A percentile compares a stretch with the other conserved stretches of the same genome.
Conservation (phyloP, 2,113 vertebrate species). For the Melanerpes aurifrons region DNA sequence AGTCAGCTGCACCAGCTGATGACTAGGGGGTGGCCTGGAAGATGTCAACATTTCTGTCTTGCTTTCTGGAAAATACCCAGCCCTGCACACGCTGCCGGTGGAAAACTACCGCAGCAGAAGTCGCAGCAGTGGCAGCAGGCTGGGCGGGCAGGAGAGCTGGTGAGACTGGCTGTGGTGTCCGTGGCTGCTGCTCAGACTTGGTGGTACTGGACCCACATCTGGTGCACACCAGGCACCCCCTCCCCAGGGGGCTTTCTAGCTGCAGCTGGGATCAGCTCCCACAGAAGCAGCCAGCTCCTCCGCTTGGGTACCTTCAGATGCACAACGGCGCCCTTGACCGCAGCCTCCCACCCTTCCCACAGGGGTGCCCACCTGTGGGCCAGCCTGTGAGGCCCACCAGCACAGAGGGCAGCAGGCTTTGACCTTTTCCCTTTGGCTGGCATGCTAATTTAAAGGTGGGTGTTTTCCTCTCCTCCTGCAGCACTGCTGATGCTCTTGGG, state of each 20-base stretch:
- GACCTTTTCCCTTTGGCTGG: neutral
- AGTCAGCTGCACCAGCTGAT: constrained; percentile 25
- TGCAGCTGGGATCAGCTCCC: neutral
- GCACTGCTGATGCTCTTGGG: neutral
- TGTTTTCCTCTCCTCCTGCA: neutral
- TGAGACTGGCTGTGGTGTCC: neutral
- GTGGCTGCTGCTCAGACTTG: neutral
- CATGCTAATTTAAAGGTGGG: neutral
- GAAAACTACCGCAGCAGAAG: constrained; percentile 57
- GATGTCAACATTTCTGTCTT: neutral
- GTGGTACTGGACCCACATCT: neutral
- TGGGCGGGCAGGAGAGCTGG: accelerated
- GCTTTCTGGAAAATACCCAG: constrained; percentile 56
- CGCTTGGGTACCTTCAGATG: accelerated
- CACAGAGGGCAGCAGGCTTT: accelerated
- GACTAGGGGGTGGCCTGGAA: constrained; percentile 5
- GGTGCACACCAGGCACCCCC: accelerated
- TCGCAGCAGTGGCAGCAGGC: accelerated
- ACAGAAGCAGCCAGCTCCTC: neutral
- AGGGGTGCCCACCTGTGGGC: neutral
- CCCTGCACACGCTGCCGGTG: neutral
- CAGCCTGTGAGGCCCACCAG: neutral
- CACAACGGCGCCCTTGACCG: neutral
- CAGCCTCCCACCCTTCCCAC: neutral
- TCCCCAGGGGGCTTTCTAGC: neutral